Conservation (phyloP, 1,140 invertebrate genomes). For the Luehdorfia chinensis region DNA sequence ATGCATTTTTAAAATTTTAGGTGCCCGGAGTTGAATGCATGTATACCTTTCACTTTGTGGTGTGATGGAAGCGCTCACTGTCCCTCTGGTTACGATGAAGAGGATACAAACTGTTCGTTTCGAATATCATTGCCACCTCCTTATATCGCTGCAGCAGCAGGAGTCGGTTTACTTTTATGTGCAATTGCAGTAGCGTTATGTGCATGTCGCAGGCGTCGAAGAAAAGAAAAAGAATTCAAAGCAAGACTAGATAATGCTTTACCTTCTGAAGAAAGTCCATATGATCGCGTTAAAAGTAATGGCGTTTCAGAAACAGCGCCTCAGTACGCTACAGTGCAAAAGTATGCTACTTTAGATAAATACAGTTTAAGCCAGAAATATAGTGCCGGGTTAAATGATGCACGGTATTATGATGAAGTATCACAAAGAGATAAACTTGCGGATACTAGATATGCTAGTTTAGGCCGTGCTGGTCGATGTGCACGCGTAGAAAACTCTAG, state of each 20-base stretch:
- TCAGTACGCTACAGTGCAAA: conserved; percentile 70
- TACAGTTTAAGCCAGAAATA: conserved; percentile 76
- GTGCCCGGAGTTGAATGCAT: conserved; percentile 93
- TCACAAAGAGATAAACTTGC: conserved; percentile 69
- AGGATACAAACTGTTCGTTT: conserved; percentile 85
- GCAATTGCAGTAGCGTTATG: conserved; percentile 79
- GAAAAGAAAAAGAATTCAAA: conserved; percentile 81
- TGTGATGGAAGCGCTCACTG: conserved; percentile 91
- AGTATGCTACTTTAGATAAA: conserved; percentile 76
- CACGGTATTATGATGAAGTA: conserved; percentile 71
- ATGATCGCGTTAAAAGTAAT: conserved; percentile 78
- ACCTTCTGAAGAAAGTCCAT: conserved; percentile 76
- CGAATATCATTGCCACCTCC: conserved; percentile 82
- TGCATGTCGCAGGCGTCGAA: conserved; percentile 74
- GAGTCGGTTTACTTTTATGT: conserved; percentile 80
- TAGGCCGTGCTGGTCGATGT: conserved; percentile 75
- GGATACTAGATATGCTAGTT: conserved; percentile 67
- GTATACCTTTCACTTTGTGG: conserved; percentile 90
- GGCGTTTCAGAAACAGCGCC: conserved; percentile 71
- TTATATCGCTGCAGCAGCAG: conserved; percentile 81
- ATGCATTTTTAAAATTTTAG: conserved; percentile 45
- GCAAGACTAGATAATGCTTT: conserved; percentile 72
- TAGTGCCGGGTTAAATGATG: conserved; percentile 73
- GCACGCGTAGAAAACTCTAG: conserved; percentile 53
- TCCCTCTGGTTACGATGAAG: conserved; percentile 90